Conservation (phyloP, 2,888 invertebrate species). For the Caenorhabditis becei region DNA sequence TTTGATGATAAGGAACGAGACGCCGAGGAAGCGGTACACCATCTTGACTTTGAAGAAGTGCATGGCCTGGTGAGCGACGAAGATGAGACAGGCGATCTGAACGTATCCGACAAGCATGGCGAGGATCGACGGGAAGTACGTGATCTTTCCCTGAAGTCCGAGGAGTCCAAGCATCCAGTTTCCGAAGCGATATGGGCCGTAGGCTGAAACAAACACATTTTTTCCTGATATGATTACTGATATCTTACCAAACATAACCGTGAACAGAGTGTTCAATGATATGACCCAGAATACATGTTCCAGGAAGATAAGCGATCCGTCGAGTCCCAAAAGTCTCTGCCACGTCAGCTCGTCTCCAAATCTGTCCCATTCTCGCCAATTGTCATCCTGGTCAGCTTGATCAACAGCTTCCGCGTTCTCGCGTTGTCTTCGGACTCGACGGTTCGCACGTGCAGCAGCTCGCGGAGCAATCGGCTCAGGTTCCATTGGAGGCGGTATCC, state of each 20-base stretch:
- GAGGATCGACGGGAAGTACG: constrained; percentile 84
- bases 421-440: constrained; percentile 27
- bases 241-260: constrained; percentile 89
- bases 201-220: constrained; percentile 85
- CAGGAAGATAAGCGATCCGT: constrained; percentile 95
- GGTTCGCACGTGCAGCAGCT: constrained; percentile 68
- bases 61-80: constrained; percentile 90
- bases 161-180: constrained; percentile 88
- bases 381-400: constrained; percentile 74
- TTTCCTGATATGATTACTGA: background rate
- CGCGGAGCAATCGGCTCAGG: constrained; percentile 40
- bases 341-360: constrained; percentile 95
- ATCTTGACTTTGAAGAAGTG: constrained; percentile 89
- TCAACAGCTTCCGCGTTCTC: constrained; percentile 19
- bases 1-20: constrained; percentile 85
- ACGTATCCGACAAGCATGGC: constrained; percentile 87
- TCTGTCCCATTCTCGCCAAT: constrained; percentile 76
- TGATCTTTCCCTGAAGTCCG: constrained; percentile 85
- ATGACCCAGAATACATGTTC: constrained; percentile 99
- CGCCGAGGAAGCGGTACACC: constrained; percentile 85
- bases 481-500: constrained; percentile 26
- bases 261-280: constrained; percentile 95
- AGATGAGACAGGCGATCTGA: constrained; percentile 89
- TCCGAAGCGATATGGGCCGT: constrained; percentile 96
- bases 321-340: constrained; percentile 89